These are phyloP conservation scores for Dendrocincla tyrannina DNA, from an alignment of 2,797 vertebrate genomes.

Conservation along the genomic window DNA sequence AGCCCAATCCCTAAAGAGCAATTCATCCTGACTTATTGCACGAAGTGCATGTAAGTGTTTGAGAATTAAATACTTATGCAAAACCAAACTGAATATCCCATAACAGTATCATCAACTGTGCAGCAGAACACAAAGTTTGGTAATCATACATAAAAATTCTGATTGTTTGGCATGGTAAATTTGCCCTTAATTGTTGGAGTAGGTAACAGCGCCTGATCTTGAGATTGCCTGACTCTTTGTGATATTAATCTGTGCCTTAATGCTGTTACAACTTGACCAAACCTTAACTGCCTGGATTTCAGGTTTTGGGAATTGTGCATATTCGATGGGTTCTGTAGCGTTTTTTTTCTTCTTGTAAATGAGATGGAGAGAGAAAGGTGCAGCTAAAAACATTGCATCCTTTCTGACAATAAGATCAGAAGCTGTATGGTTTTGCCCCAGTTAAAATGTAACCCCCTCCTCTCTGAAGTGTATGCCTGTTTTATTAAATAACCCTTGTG, in stretches of 20 bases:
- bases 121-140: neutral
- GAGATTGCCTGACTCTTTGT: neutral
- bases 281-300: neutral
- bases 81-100: neutral
- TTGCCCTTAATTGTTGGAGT: neutral
- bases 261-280: neutral
- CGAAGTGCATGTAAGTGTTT: neutral
- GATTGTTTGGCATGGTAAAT: neutral
- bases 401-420: neutral
- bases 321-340: neutral
- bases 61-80: neutral
- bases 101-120: neutral
- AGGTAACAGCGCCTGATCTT: neutral
- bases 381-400: neutral
- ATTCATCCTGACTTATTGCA: neutral
- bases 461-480: neutral
- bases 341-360: neutral
- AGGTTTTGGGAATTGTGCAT: neutral
- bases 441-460: neutral
- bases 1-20: slow-evolving; percentile 4
- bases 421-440: neutral
- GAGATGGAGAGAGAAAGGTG: neutral
- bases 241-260: neutral
- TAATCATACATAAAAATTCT: neutral
- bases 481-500: neutral